These are phyloP conservation scores for Chelonus formosanus DNA, from an alignment of 2,888 invertebrate genomes.

Conservation along the genomic window DNA sequence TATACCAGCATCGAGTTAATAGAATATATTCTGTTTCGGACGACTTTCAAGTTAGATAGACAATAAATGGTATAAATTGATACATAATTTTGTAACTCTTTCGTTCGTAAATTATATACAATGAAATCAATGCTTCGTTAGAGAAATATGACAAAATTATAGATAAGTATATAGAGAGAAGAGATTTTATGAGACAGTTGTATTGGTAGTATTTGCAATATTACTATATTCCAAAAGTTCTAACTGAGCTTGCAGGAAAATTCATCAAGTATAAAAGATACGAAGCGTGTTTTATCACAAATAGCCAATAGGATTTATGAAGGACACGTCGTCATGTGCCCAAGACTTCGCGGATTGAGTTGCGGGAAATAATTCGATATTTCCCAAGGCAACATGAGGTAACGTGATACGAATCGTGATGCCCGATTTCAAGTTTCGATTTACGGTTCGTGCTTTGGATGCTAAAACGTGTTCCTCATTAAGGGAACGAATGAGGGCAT, in stretches of 20 bases:
- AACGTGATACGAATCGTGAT: constrained; percentile 37
- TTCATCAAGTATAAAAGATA: neutral
- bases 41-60: constrained; percentile 42
- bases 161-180: no score
- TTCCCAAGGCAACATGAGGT: constrained; percentile 33
- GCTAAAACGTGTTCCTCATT: constrained; percentile 33
- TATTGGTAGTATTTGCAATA: no score
- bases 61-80: neutral
- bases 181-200: no score
- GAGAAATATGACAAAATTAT: no score
- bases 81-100: neutral
- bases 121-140: no score
- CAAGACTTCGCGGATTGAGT: constrained; percentile 31
- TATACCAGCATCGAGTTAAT: constrained; percentile 52
- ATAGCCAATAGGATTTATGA: constrained; percentile 28
- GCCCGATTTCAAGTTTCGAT: constrained; percentile 36
- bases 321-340: constrained; percentile 28
- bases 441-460: constrained; percentile 34
- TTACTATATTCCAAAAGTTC: no score
- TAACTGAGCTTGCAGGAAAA: no score
- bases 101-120: neutral
- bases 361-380: constrained; percentile 37
- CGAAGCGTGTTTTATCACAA: constrained; percentile 16
- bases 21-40: constrained; percentile 45
- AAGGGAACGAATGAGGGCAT: constrained; percentile 26